Conservation (phyloP, 1,140 invertebrate genomes). For the Neuroterus valhalla region DNA sequence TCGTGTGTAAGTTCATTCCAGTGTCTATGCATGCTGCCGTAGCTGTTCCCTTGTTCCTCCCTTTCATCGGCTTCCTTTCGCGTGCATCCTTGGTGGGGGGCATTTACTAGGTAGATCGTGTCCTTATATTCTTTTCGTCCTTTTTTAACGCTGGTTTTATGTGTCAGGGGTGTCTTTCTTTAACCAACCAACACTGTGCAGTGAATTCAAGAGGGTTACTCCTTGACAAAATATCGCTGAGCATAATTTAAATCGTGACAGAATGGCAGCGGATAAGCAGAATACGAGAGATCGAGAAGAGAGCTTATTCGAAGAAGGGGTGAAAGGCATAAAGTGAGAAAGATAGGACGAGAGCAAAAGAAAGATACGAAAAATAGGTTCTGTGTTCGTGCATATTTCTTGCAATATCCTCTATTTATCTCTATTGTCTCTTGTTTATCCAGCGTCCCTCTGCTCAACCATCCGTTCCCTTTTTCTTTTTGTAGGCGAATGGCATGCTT, state of each 20-base stretch:
- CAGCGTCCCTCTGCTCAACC: constrained; percentile 65
- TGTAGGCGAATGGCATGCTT: constrained; percentile 49
- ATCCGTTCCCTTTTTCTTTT: constrained; percentile 65
- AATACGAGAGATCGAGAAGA: neutral
- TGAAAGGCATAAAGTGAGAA: constrained; percentile 29
- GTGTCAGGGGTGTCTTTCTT: constrained; percentile 1
- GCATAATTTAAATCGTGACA: constrained; percentile 53
- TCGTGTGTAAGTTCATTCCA: no score
- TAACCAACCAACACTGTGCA: neutral
- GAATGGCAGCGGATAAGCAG: constrained; percentile 2
- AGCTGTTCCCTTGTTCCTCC: no score
- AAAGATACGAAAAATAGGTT: constrained; percentile 51
- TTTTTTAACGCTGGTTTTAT: neutral
- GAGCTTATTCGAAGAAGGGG: constrained; percentile 33
- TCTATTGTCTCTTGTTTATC: constrained; percentile 72
- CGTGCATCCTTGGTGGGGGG: no score
- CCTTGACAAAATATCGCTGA: constrained; percentile 55
- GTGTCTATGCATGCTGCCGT: no score
- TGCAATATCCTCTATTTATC: constrained; percentile 73
- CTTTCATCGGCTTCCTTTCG: no score
- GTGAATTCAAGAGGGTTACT: constrained; percentile 40
- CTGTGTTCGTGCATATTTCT: constrained; percentile 71
- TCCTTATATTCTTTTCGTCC: neutral
- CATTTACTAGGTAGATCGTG: no score
- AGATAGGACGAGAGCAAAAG: constrained; percentile 42